These are phyloP conservation scores for Synaphobranchus kaupii DNA, from an alignment of 2,797 vertebrate species.

Conservation along the genomic window DNA sequence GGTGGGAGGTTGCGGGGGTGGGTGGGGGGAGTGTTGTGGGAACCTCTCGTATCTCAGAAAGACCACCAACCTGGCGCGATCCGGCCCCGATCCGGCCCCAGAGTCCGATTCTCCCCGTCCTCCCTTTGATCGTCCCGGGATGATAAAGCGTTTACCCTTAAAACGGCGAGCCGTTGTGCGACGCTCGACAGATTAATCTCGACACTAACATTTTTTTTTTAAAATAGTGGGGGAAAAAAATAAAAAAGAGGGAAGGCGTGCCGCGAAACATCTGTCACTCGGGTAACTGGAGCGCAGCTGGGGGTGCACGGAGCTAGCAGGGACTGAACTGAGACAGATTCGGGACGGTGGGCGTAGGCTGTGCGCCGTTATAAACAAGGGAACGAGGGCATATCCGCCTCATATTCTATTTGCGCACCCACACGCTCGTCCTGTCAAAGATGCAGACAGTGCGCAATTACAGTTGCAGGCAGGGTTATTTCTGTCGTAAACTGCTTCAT, in stretches of 20 bases:
- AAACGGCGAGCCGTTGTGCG: not conserved
- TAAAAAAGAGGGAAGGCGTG: slow-evolving; percentile 59
- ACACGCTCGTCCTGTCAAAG: not conserved
- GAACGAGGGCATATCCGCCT: not conserved
- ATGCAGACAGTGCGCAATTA: not conserved
- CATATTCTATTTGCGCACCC: not conserved
- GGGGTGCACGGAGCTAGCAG: not conserved
- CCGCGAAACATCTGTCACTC: slow-evolving; percentile 74
- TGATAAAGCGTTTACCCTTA: not conserved
- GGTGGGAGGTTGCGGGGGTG: not conserved
- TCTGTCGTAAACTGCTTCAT: not conserved
- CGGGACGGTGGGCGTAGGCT: not conserved
- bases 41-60: not conserved
- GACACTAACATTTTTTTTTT: not conserved
- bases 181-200: slow-evolving; percentile 4
- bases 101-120: not conserved
- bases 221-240: slow-evolving; percentile 54
- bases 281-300: slow-evolving; percentile 1
- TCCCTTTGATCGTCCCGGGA: not conserved
- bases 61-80: not conserved
- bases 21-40: not conserved
- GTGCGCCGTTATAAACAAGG: not conserved
- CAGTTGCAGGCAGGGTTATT: not conserved
- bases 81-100: not conserved
- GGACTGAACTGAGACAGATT: not conserved